Evolutionary conservation across 23 tunicate species (phyloP).

Genomic region (Aplidium turbinatum): DNA sequence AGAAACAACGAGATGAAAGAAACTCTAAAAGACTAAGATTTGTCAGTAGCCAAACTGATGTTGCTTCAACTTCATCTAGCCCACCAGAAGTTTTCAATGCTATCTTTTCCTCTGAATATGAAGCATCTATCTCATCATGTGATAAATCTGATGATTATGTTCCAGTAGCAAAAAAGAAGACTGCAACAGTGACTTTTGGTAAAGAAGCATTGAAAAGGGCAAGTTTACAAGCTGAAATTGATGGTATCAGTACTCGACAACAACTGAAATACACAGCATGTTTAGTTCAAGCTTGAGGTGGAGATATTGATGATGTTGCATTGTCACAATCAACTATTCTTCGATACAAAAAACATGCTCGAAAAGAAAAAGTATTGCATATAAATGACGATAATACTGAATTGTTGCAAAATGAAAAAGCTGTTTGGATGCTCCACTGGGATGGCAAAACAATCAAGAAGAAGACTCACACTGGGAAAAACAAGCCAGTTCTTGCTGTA

Average conservation of each 20-base stretch:
- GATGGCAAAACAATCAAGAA: conserved; percentile 21
- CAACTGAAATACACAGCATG: conserved; percentile 8
- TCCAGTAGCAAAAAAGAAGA: too few relatives aligned
- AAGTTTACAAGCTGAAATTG: conserved; percentile 14
- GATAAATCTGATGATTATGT: too few relatives aligned
- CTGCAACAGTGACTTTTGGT: too few relatives aligned
- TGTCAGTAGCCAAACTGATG: too few relatives aligned
- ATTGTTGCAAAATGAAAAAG: conserved; percentile 4
- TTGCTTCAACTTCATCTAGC: too few relatives aligned
- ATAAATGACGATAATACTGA: conserved; percentile 4
- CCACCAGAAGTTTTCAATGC: too few relatives aligned
- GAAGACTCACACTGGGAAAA: conserved; percentile 3
- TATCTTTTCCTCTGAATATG: too few relatives aligned
- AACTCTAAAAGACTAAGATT: too few relatives aligned
- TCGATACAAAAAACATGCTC: conserved; percentile 6
- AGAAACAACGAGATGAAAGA: too few relatives aligned
- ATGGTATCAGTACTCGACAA: conserved; percentile 8
- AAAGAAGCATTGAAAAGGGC: conserved; percentile 7
- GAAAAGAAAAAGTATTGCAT: neutral
- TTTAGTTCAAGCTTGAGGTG: conserved; percentile 7
- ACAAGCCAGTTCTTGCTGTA: neutral
- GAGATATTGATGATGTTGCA: neutral
- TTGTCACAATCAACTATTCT: conserved; percentile 18
- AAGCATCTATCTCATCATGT: too few relatives aligned
- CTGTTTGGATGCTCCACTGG: conserved; percentile 15